Conservation (phyloP, 2,888 invertebrate genomes). For the Ophion ventricosus region DNA sequence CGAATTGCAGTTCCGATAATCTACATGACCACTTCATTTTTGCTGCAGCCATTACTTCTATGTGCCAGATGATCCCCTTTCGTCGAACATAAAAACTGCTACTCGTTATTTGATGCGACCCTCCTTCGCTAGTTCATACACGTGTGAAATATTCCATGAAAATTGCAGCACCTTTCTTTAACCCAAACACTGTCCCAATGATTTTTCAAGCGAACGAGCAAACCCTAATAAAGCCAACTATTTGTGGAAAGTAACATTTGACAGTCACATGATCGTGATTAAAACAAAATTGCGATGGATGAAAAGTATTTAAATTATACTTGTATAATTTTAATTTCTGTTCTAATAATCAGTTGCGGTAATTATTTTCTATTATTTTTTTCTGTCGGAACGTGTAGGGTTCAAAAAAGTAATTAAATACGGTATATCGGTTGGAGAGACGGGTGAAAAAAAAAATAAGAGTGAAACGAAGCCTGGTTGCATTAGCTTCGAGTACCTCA, state of each 20-base stretch:
- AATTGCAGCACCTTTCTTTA: not conserved
- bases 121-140: not conserved
- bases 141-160: not conserved
- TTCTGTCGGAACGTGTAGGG: not conserved
- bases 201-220: not conserved
- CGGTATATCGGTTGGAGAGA: not conserved
- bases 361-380: not conserved
- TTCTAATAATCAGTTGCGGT: not conserved
- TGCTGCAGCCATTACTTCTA: not conserved
- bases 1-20: conserved; percentile 47
- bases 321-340: not conserved
- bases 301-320: too few species aligned
- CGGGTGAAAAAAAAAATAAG: not conserved
- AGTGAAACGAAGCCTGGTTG: not conserved
- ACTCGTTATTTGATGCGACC: not conserved
- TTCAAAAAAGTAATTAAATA: not conserved
- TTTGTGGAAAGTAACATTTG: not conserved
- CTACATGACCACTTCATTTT: conserved; percentile 21
- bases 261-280: too few species aligned
- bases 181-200: not conserved
- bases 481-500: not conserved
- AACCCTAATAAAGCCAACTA: not conserved
- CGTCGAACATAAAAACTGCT: not conserved
- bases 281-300: too few species aligned
- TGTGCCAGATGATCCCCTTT: not conserved